Evolutionary conservation across 2,113 vertebrate genomes (phyloP).

Genomic region (Rutilus rutilus): DNA sequence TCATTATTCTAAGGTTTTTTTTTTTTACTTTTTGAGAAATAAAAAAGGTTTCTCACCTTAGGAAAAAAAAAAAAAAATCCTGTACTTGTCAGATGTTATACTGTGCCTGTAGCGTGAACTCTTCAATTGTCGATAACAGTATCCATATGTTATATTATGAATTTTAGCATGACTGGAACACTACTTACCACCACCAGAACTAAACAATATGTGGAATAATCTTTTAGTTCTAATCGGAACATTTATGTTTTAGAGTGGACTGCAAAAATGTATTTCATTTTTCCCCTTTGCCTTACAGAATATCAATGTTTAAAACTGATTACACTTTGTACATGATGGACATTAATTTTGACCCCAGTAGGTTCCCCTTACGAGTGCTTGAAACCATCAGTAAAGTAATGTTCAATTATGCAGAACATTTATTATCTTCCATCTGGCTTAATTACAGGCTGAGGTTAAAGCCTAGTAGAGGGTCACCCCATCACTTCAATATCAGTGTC

Average conservation of each 20-base stretch:
- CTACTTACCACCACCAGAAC: background rate
- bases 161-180: background rate
- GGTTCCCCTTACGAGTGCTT: constrained; percentile 64
- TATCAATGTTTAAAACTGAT: constrained; percentile 67
- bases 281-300: constrained; percentile 70
- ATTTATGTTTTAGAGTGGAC: background rate
- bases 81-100: too few species aligned
- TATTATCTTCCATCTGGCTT: constrained; percentile 82
- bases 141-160: background rate
- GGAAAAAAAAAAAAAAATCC: too few species aligned
- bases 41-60: too few species aligned
- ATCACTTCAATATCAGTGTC: constrained; percentile 95
- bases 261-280: background rate
- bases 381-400: constrained; percentile 81
- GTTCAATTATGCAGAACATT: constrained; percentile 90
- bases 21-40: too few species aligned
- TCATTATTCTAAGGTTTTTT: too few species aligned
- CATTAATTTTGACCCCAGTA: constrained; percentile 70
- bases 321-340: constrained; percentile 67
- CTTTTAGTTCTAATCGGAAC: background rate
- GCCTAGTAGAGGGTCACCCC: constrained; percentile 82
- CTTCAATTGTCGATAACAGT: too few species aligned
- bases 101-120: too few species aligned
- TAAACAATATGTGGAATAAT: background rate
- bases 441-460: constrained; percentile 86